Evolutionary conservation across 2,888 invertebrate genomes (phyloP).

Genomic region (Troglohyphantes excavatus): DNA sequence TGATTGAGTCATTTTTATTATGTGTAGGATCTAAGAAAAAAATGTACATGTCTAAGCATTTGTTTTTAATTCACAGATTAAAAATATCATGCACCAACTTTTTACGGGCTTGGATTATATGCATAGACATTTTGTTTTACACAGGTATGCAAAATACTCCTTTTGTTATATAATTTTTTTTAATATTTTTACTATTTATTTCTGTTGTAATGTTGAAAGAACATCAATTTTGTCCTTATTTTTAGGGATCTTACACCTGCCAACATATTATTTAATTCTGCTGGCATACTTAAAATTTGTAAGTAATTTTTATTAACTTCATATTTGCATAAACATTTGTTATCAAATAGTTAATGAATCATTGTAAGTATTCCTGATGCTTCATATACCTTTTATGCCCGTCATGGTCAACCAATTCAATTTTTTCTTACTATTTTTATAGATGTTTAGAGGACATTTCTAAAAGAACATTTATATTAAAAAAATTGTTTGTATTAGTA

Average conservation of each 20-base stretch:
- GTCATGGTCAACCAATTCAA: too few species aligned
- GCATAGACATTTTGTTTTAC: conserved; percentile 42
- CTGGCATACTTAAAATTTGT: conserved; percentile 58
- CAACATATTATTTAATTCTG: conserved; percentile 35
- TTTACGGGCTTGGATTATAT: conserved; percentile 27
- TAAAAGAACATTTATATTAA: too few species aligned
- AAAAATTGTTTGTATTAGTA: too few species aligned
- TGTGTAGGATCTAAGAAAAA: too few species aligned
- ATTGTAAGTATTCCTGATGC: too few species aligned
- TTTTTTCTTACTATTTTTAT: too few species aligned
- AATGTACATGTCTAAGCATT: too few species aligned
- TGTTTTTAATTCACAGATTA: conserved; percentile 44
- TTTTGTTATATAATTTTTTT: background rate
- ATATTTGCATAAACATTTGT: too few species aligned
- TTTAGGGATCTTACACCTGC: conserved; percentile 33
- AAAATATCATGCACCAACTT: conserved; percentile 50
- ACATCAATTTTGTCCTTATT: background rate
- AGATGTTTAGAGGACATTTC: too few species aligned
- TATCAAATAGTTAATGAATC: too few species aligned
- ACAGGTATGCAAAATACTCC: conserved; percentile 29
- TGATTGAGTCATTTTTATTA: too few species aligned
- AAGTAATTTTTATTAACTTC: conserved; percentile 13
- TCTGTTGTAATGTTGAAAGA: background rate
- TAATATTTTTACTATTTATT: background rate
- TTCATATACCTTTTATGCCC: too few species aligned